phyloP scores from a whole-genome alignment of 1,140 invertebrate species.

The Neuroterus valhalla region DNA sequence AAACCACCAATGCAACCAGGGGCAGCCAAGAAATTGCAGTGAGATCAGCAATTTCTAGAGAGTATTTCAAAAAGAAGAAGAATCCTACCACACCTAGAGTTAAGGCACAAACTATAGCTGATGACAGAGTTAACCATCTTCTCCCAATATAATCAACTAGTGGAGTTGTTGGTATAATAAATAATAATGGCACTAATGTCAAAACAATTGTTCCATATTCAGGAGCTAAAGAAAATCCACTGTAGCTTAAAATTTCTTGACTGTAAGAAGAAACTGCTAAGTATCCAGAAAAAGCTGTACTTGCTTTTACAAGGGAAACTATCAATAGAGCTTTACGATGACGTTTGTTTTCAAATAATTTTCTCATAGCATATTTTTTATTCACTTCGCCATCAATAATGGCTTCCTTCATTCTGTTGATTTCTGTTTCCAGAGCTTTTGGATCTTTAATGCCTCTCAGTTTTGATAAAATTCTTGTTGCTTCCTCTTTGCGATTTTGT shows the following conservation, averaged over 20 bases:
- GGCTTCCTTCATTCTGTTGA: constrained; percentile 11
- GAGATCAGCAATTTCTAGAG: neutral
- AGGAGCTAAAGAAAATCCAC: constrained; percentile 9
- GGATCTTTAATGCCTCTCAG: constrained; percentile 12
- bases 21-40: neutral
- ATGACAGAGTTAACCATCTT: constrained; percentile 11
- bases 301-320: constrained; percentile 14
- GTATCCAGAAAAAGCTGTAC: constrained; percentile 22
- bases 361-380: constrained; percentile 11
- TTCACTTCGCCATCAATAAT: constrained; percentile 15
- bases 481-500: constrained; percentile 15
- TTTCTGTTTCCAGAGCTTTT: neutral
- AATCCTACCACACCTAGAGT: neutral
- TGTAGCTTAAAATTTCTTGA: constrained; percentile 9
- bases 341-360: constrained; percentile 22
- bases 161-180: constrained; percentile 22
- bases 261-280: constrained; percentile 7
- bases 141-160: constrained; percentile 17
- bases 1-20: neutral
- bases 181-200: constrained; percentile 15
- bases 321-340: constrained; percentile 24
- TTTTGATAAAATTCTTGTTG: constrained; percentile 18
- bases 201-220: constrained; percentile 20
- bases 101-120: neutral
- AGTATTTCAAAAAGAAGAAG: neutral